Evolutionary conservation across 2,113 vertebrate genomes (phyloP).

Genomic region (cattle (Bos taurus)): DNA sequence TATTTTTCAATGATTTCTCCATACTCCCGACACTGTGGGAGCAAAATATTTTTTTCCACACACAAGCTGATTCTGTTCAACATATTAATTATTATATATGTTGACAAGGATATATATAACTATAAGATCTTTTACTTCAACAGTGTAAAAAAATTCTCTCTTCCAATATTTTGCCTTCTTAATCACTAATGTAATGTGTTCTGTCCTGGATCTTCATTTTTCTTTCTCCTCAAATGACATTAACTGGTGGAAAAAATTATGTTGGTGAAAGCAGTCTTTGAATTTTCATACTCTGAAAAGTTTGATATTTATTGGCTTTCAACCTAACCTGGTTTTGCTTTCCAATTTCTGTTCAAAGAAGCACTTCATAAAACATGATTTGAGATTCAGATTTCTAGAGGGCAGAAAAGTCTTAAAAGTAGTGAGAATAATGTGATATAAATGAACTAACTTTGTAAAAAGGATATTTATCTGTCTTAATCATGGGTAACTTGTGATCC

Average conservation of each 20-base stretch:
- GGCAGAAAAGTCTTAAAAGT: not conserved
- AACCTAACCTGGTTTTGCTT: constrained; percentile 35
- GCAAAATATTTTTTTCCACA: constrained; percentile 39
- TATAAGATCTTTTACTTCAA: constrained; percentile 24
- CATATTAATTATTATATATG: constrained; percentile 36
- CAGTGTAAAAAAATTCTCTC: constrained; percentile 2
- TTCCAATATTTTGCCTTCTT: constrained; percentile 17
- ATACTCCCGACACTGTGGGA: not conserved
- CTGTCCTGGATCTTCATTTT: constrained; percentile 30
- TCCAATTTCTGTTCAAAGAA: constrained; percentile 7
- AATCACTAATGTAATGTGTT: not conserved
- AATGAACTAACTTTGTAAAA: not conserved
- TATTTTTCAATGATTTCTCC: constrained; percentile 27
- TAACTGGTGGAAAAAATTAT: constrained; percentile 19
- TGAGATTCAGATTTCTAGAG: not conserved
- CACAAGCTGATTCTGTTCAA: constrained; percentile 33
- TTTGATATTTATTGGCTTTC: not conserved
- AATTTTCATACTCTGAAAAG: not conserved
- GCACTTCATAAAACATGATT: not conserved
- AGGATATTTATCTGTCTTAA: not conserved
- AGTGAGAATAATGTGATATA: not conserved
- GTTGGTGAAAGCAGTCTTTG: not conserved
- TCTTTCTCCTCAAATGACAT: constrained; percentile 30
- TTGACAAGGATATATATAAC: constrained; percentile 22
- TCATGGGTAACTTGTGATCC: not conserved